Conservation (phyloP, 35 echinoderm and acorn worm species). For the Lytechinus pictus region DNA sequence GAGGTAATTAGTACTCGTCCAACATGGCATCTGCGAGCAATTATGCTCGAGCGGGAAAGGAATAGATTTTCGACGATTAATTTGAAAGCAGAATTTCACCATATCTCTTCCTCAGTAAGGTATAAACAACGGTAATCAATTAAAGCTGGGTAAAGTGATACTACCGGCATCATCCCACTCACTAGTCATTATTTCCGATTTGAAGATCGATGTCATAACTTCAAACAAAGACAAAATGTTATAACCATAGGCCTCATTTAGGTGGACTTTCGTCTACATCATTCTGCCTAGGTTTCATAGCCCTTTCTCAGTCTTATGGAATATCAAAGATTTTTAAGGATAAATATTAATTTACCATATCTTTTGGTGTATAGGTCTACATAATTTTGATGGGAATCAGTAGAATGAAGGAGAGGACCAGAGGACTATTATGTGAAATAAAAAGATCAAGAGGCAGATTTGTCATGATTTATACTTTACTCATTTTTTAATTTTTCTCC, state of each 20-base stretch:
- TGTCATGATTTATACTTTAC: no score
- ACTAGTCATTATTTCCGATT: not conserved
- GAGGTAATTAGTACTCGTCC: conserved; percentile 17
- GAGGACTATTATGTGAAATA: not conserved
- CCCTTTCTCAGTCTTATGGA: not conserved
- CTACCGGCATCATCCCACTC: not conserved
- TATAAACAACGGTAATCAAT: conserved; percentile 6
- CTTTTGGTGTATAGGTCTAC: not conserved
- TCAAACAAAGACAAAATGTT: not conserved
- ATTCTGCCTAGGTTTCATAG: not conserved
- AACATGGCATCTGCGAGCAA: conserved; percentile 16
- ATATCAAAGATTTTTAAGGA: not conserved
- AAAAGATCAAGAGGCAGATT: no score
- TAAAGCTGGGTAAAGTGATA: conserved; percentile 10
- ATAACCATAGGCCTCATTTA: not conserved
- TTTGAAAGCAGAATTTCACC: not conserved
- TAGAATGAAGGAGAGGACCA: not conserved
- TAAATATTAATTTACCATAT: not conserved
- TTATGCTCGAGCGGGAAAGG: not conserved
- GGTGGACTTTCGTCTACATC: not conserved
- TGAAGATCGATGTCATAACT: not conserved
- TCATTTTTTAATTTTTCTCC: not conserved
- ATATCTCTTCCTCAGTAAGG: not conserved
- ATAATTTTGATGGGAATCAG: no score
- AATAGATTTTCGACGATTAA: conserved; percentile 14